Evolutionary conservation across 1,140 invertebrate species (phyloP).

Genomic region (Tetranychus cinnabarinus): DNA sequence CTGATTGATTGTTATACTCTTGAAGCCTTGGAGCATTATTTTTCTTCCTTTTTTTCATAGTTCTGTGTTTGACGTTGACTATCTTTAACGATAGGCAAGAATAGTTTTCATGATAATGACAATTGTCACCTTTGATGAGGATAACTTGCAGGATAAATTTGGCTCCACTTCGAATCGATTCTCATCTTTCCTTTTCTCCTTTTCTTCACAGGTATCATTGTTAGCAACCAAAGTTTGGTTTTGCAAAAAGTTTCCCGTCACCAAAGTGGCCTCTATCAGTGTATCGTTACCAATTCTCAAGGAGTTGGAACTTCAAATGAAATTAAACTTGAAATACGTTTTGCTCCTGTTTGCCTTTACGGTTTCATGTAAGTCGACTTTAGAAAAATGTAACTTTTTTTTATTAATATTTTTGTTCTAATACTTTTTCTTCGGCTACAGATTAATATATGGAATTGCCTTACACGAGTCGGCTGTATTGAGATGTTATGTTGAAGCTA

Average conservation of each 20-base stretch:
- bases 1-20: too few relatives aligned
- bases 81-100: too few relatives aligned
- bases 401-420: too few relatives aligned
- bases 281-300: conserved; percentile 13
- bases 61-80: too few relatives aligned
- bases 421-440: conserved; percentile 11
- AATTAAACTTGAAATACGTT: conserved; percentile 36
- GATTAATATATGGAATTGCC: conserved; percentile 57
- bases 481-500: conserved; percentile 46
- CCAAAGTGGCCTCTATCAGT: conserved; percentile 14
- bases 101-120: too few relatives aligned
- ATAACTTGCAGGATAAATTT: too few relatives aligned
- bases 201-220: conserved; percentile 3
- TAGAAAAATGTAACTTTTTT: neutral
- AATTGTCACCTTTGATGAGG: too few relatives aligned
- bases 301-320: conserved; percentile 5
- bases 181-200: neutral
- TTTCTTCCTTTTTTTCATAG: too few relatives aligned
- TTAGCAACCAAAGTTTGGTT: conserved; percentile 12
- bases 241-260: conserved; percentile 14
- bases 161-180: neutral
- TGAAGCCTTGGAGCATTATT: too few relatives aligned
- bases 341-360: conserved; percentile 7
- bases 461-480: conserved; percentile 54
- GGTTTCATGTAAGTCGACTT: conserved; percentile 5